phyloP scores from a whole-genome alignment of 1,140 invertebrate species.

The Pachyrhynchus sulphureomaculatus region DNA sequence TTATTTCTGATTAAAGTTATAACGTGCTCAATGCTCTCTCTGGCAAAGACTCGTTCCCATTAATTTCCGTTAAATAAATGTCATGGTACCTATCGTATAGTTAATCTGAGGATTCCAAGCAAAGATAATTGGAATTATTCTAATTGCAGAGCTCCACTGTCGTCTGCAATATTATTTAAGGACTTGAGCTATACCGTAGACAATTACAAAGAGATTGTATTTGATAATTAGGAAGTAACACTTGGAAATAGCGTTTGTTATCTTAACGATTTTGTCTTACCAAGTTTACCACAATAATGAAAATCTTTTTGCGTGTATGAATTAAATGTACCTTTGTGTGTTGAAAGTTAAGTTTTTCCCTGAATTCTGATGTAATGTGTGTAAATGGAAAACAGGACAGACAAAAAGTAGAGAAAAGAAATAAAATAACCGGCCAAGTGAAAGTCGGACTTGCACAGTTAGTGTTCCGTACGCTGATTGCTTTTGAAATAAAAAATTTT shows the following conservation, averaged over 20 bases:
- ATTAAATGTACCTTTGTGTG: too few species aligned
- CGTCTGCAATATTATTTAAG: constrained; percentile 30
- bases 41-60: constrained; percentile 6
- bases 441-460: too few species aligned
- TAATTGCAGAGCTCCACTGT: constrained; percentile 23
- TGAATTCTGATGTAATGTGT: too few species aligned
- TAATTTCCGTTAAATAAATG: constrained; percentile 26
- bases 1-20: constrained; percentile 31
- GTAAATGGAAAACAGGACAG: too few species aligned
- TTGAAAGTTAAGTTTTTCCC: too few species aligned
- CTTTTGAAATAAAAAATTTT: too few species aligned
- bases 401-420: too few species aligned
- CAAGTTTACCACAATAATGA: too few species aligned
- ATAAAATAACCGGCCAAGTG: too few species aligned
- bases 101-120: constrained; percentile 20
- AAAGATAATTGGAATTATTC: constrained; percentile 31
- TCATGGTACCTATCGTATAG: constrained; percentile 16
- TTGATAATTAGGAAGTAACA: constrained; percentile 24
- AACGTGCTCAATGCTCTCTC: constrained; percentile 20
- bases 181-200: constrained; percentile 13
- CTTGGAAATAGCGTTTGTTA: constrained; percentile 18
- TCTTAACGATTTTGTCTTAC: constrained; percentile 9
- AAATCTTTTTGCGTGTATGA: too few species aligned
- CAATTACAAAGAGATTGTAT: constrained; percentile 26
- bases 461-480: too few species aligned